A percentile compares a stretch with the other conserved stretches of the same genome.
These are phyloP conservation scores for Protonemura montana DNA, from an alignment of 2,888 invertebrate genomes.

Conservation along the genomic window DNA sequence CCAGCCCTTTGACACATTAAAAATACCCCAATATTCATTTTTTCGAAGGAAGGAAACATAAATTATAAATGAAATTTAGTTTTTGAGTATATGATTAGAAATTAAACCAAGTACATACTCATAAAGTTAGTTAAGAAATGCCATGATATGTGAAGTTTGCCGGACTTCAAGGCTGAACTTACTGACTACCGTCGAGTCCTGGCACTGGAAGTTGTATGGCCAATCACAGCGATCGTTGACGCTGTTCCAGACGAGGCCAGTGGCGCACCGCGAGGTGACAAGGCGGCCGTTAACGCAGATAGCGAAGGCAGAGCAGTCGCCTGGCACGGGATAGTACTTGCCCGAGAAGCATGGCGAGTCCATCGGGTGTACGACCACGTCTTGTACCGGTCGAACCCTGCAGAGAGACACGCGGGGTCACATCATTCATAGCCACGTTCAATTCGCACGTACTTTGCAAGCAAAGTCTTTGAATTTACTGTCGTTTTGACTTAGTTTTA, in stretches of 20 bases:
- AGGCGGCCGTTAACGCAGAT: slow-evolving; percentile 80
- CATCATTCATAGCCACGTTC: too few relatives aligned
- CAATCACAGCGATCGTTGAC: slow-evolving; percentile 77
- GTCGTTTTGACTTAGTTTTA: too few relatives aligned
- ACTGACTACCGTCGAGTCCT: slow-evolving; percentile 49
- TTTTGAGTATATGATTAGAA: too few relatives aligned
- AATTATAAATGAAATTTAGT: too few relatives aligned
- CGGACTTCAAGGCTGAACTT: background rate
- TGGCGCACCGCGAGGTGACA: slow-evolving; percentile 75
- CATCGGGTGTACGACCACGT: slow-evolving; percentile 42
- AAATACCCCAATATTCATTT: too few relatives aligned
- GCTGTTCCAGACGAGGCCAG: slow-evolving; percentile 77
- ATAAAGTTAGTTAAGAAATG: too few relatives aligned
- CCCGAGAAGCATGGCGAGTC: slow-evolving; percentile 68
- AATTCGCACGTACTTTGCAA: too few relatives aligned
- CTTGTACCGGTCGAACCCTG: slow-evolving; percentile 22
- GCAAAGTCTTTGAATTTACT: too few relatives aligned
- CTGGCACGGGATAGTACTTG: slow-evolving; percentile 76
- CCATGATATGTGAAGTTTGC: too few relatives aligned
- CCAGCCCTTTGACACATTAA: too few relatives aligned
- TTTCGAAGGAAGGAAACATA: too few relatives aligned
- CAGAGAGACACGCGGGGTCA: background rate
- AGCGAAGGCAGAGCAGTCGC: slow-evolving; percentile 75
- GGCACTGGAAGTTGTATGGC: slow-evolving; percentile 71
- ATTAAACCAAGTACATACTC: too few relatives aligned